Evolutionary conservation across 2,113 vertebrate species (phyloP).

Genomic region (Eudyptes chrysolophus): DNA sequence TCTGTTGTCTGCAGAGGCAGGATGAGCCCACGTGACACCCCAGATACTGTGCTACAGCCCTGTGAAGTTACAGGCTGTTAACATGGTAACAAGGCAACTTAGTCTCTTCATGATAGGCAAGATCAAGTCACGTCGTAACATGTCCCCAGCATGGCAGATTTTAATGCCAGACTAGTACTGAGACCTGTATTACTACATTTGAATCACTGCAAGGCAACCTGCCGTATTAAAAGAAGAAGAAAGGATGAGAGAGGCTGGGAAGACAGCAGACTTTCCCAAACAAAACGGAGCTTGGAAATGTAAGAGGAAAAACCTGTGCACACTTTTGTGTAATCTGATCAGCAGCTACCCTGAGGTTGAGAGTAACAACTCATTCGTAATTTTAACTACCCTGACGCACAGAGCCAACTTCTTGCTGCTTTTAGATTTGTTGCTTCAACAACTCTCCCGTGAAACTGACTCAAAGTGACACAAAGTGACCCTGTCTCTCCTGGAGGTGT

Average conservation of each 20-base stretch:
- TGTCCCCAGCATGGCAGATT: neutral
- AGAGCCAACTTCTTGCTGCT: neutral
- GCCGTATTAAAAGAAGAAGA: neutral
- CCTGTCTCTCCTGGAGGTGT: neutral
- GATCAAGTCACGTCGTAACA: constrained; percentile 4
- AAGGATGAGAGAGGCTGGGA: neutral
- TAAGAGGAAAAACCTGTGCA: neutral
- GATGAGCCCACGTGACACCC: neutral
- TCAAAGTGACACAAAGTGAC: neutral
- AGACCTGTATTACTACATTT: constrained; percentile 6
- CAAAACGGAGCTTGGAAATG: neutral
- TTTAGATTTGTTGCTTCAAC: neutral
- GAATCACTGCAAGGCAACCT: neutral
- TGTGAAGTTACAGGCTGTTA: constrained; percentile 27
- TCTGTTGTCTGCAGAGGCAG: constrained; percentile 5
- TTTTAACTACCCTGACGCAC: neutral
- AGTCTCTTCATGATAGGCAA: neutral
- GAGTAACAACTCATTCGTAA: neutral
- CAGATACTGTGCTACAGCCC: neutral
- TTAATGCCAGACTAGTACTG: neutral
- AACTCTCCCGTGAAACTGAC: neutral
- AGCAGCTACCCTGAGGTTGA: neutral
- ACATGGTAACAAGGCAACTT: constrained; percentile 17
- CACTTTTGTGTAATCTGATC: neutral
- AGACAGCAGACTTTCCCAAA: neutral